Evolutionary conservation across 2,113 vertebrate genomes (phyloP).

Genomic region (Psophia crepitans): DNA sequence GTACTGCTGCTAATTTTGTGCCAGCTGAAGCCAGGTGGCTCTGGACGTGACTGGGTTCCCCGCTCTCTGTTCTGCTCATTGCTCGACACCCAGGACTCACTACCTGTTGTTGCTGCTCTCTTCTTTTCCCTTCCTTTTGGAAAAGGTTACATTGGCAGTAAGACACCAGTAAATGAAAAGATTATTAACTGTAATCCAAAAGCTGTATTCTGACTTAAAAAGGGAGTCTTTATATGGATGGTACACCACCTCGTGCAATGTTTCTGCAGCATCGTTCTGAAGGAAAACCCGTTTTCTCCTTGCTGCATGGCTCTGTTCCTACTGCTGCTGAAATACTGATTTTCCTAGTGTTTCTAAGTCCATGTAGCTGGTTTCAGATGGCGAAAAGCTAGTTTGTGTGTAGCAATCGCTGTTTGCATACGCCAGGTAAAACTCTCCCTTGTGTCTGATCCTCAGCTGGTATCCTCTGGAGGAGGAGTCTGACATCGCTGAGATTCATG

Average conservation of each 20-base stretch:
- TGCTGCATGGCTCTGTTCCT: not conserved
- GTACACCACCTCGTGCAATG: not conserved
- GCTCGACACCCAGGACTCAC: not conserved
- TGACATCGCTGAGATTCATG: not conserved
- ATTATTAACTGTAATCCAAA: not conserved
- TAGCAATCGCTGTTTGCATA: not conserved
- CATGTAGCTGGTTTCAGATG: not conserved
- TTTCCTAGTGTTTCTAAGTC: not conserved
- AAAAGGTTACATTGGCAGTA: not conserved
- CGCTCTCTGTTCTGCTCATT: not conserved
- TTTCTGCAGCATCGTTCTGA: not conserved
- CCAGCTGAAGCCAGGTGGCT: not conserved
- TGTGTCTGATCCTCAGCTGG: not conserved
- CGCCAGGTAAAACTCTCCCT: not conserved
- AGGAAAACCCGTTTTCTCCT: not conserved
- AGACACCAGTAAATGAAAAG: not conserved
- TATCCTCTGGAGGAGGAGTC: not conserved
- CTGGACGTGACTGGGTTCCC: not conserved
- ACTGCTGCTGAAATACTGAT: not conserved
- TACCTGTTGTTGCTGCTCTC: not conserved
- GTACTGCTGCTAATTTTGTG: not conserved
- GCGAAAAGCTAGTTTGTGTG: not conserved
- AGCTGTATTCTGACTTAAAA: not conserved
- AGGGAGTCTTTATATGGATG: not conserved
- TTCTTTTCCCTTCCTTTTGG: not conserved